These are phyloP conservation scores for Cyphomyrmex costatus DNA, from an alignment of 1,140 invertebrate species.

Conservation along the genomic window DNA sequence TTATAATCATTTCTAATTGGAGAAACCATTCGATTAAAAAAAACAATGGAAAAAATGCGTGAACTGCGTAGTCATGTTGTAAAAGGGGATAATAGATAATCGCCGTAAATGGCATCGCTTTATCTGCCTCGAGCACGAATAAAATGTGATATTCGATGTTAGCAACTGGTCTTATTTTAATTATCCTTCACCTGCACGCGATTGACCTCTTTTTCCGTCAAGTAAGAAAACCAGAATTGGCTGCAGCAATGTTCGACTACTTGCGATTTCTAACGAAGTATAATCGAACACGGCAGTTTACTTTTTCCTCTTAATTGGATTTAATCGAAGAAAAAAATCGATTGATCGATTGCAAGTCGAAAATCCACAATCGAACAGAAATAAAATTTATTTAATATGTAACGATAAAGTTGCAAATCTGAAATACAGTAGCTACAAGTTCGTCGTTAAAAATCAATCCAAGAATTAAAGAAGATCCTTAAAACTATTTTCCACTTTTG, in stretches of 20 bases:
- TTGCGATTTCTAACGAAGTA: slow-evolving; percentile 44
- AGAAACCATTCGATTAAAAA: slow-evolving; percentile 18
- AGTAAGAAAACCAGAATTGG: slow-evolving; percentile 36
- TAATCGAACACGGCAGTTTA: slow-evolving; percentile 46
- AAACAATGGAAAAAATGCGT: slow-evolving; percentile 28
- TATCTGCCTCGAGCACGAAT: slow-evolving; percentile 43
- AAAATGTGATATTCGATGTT: slow-evolving; percentile 50
- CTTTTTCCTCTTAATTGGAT: slow-evolving; percentile 49
- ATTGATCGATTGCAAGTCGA: slow-evolving; percentile 35
- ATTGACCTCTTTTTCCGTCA: slow-evolving; percentile 53
- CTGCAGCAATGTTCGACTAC: slow-evolving; percentile 47
- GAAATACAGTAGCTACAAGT: not conserved
- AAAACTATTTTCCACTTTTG: not conserved
- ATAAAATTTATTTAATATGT: slow-evolving; percentile 30
- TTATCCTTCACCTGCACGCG: slow-evolving; percentile 57
- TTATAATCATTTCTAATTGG: slow-evolving; percentile 19
- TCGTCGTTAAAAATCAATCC: not conserved
- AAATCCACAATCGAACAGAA: slow-evolving; percentile 16
- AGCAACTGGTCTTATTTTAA: slow-evolving; percentile 50
- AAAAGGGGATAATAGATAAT: slow-evolving; percentile 58
- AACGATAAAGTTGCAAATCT: slow-evolving; percentile 18
- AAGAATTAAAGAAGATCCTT: not conserved
- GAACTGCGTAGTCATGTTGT: slow-evolving; percentile 13
- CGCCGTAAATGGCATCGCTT: slow-evolving; percentile 46
- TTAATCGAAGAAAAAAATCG: slow-evolving; percentile 32